These are phyloP conservation scores for Monopis laevigella DNA, from an alignment of 2,888 invertebrate genomes.

Conservation along the genomic window DNA sequence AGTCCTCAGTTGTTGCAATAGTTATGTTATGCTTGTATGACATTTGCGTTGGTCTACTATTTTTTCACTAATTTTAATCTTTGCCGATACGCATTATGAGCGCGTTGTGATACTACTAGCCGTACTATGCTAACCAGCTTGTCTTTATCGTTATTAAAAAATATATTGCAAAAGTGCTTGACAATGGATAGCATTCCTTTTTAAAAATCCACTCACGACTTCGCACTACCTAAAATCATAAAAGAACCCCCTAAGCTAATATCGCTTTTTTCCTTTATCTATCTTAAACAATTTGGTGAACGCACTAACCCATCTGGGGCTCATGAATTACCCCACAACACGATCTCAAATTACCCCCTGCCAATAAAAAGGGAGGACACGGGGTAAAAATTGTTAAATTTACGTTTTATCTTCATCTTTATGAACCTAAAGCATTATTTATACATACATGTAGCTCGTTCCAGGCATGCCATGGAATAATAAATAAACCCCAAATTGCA, in stretches of 20 bases:
- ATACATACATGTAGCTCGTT: slow-evolving; percentile 49
- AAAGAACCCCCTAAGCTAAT: slow-evolving; percentile 57
- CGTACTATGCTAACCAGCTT: neutral
- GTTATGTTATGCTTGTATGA: too few species aligned
- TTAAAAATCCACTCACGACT: neutral
- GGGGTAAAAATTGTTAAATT: slow-evolving; percentile 52
- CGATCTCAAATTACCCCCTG: slow-evolving; percentile 62
- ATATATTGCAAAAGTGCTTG: neutral
- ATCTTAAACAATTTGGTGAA: slow-evolving; percentile 66
- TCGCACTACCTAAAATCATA: slow-evolving; percentile 22
- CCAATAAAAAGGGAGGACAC: slow-evolving; percentile 44
- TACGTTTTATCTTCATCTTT: too few species aligned
- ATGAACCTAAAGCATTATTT: slow-evolving; percentile 58
- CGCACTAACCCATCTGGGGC: slow-evolving; percentile 60
- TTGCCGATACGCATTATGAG: too few species aligned
- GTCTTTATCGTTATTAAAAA: neutral
- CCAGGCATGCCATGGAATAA: too few species aligned
- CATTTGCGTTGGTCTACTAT: too few species aligned
- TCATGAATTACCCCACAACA: slow-evolving; percentile 57
- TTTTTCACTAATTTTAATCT: too few species aligned
- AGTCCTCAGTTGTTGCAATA: too few species aligned
- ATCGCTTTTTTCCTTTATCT: slow-evolving; percentile 56
- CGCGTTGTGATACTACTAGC: too few species aligned
- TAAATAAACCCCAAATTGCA: too few species aligned
- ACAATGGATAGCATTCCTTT: neutral